Percentiles rank a stretch among this genome's conserved stretches.
Conservation (phyloP, 2,113 vertebrate species). For the Phylloscopus whistleri region DNA sequence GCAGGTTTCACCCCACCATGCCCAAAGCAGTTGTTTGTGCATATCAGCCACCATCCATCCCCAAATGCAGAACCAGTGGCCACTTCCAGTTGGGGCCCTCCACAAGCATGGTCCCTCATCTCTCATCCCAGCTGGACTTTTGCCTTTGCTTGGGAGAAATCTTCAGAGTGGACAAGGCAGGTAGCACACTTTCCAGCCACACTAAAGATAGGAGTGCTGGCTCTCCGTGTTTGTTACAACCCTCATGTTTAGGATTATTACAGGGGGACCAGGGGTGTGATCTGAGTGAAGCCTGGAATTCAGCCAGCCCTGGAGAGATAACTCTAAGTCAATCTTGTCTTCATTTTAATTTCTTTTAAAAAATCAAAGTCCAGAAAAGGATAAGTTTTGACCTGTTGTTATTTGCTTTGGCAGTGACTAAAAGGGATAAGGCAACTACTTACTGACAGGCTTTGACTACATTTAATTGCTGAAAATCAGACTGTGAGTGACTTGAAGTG, state of each 20-base stretch:
- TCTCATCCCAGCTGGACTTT: not conserved
- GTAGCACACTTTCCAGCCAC: not conserved
- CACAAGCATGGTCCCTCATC: rapidly evolving
- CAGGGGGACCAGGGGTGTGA: not conserved
- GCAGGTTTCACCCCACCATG: rapidly evolving
- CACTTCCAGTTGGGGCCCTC: not conserved
- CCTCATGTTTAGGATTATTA: not conserved
- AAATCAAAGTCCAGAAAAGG: not conserved
- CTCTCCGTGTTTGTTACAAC: rapidly evolving
- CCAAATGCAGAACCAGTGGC: not conserved
- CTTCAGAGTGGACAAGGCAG: not conserved
- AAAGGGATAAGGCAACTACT: not conserved
- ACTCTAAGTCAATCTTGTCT: not conserved
- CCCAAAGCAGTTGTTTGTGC: not conserved
- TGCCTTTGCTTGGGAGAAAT: not conserved
- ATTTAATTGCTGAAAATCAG: conserved; percentile 37
- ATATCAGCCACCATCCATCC: rapidly evolving
- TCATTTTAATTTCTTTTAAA: not conserved
- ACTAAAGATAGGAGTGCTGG: not conserved
- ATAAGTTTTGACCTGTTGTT: conserved; percentile 10
- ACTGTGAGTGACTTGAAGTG: not conserved
- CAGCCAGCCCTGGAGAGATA: not conserved
- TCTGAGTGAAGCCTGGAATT: not conserved
- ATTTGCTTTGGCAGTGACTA: conserved; percentile 20
- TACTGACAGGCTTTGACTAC: not conserved